A percentile compares a stretch with the other conserved stretches of the same genome.
Evolutionary conservation across 2,888 invertebrate genomes (phyloP).

Genomic region (Nomada ferruginata): DNA sequence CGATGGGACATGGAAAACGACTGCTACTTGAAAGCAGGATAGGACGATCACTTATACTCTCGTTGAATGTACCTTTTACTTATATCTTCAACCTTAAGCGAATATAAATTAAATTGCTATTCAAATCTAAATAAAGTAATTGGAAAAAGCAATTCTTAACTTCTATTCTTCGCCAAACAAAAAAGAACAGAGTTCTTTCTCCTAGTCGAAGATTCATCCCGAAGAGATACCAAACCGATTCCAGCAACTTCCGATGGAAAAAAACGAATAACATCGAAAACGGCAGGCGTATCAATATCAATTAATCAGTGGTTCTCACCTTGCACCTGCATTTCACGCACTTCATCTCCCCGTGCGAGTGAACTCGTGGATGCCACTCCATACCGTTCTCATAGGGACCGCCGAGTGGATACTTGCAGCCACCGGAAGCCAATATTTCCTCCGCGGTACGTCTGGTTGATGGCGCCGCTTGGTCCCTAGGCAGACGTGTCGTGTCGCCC

Average conservation of each 20-base stretch:
- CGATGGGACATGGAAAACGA: slow-evolving; percentile 7
- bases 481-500: slow-evolving; percentile 84
- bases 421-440: slow-evolving; percentile 91
- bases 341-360: slow-evolving; percentile 94
- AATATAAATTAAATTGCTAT: neutral
- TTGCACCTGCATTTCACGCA: slow-evolving; percentile 96
- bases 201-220: neutral
- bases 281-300: neutral
- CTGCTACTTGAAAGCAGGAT: neutral
- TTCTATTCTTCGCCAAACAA: too few relatives aligned
- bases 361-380: slow-evolving; percentile 95
- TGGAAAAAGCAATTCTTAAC: too few relatives aligned
- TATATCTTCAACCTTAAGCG: neutral
- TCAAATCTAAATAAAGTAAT: neutral
- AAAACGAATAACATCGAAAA: neutral
- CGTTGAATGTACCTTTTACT: neutral
- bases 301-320: slow-evolving; percentile 85
- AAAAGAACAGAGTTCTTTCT: too few relatives aligned
- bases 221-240: neutral
- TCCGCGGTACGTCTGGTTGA: slow-evolving; percentile 86
- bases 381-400: slow-evolving; percentile 90
- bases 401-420: slow-evolving; percentile 90
- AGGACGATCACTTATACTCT: slow-evolving; percentile 4
- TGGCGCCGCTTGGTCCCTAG: slow-evolving; percentile 83
- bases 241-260: neutral